These are phyloP conservation scores for Strix aluco DNA, from an alignment of 2,113 vertebrate species.

Conservation along the genomic window DNA sequence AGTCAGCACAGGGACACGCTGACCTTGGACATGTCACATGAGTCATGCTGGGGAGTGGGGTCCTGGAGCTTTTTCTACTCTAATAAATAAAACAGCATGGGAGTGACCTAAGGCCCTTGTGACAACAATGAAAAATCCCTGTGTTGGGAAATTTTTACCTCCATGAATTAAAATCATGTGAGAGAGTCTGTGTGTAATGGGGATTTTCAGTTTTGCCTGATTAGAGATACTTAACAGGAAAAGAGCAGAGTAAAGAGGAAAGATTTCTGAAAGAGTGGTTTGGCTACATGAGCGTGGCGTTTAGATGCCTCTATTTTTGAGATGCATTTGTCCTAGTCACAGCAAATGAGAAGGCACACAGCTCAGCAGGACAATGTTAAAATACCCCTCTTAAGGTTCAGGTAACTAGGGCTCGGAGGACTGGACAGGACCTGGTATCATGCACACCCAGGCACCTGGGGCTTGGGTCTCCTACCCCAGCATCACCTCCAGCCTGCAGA, in stretches of 20 bases:
- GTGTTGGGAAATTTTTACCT: neutral
- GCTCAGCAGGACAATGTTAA: neutral
- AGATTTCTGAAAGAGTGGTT: neutral
- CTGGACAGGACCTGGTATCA: neutral
- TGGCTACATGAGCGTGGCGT: rapidly evolving
- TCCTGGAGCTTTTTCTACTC: neutral
- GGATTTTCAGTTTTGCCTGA: constrained; percentile 40
- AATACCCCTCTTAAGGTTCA: neutral
- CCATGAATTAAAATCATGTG: constrained; percentile 17
- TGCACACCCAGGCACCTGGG: neutral
- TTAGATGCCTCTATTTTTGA: neutral
- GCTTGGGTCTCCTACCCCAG: neutral
- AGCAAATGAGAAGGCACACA: neutral
- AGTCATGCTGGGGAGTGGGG: neutral
- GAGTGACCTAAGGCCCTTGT: neutral
- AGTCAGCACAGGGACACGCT: neutral
- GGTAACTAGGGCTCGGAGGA: rapidly evolving
- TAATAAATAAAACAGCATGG: neutral
- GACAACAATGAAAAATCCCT: constrained; percentile 19
- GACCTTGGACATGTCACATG: neutral
- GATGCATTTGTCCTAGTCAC: neutral
- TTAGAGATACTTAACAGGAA: neutral
- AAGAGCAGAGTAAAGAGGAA: neutral
- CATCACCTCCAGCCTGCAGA: neutral
- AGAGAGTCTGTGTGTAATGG: neutral